phyloP scores from a whole-genome alignment of 1,140 invertebrate genomes.

The Brachionus angularis region DNA sequence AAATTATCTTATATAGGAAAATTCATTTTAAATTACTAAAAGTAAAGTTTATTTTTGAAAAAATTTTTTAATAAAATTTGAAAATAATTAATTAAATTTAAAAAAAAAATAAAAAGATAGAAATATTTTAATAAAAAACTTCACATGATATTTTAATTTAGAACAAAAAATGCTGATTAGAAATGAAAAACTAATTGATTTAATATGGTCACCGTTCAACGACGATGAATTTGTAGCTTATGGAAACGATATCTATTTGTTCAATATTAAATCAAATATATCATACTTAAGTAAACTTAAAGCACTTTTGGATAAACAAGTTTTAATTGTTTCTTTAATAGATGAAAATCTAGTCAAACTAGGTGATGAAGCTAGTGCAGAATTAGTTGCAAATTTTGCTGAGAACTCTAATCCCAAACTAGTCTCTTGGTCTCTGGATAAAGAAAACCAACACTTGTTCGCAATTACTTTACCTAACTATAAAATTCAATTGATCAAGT shows the following conservation, averaged over 20 bases:
- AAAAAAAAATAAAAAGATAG: too few species aligned
- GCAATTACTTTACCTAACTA: slow-evolving; percentile 17
- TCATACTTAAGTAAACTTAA: not conserved
- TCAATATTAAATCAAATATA: not conserved
- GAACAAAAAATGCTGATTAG: not conserved
- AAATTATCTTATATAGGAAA: too few species aligned
- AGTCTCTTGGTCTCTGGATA: slow-evolving; percentile 22
- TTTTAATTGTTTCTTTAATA: too few species aligned
- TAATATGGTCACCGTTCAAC: slow-evolving; percentile 22
- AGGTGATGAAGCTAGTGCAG: not conserved
- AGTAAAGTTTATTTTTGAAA: too few species aligned
- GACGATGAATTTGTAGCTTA: slow-evolving; percentile 32
- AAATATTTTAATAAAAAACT: too few species aligned
- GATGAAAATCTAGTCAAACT: slow-evolving; percentile 4
- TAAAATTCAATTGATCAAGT: slow-evolving; percentile 38
- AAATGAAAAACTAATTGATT: slow-evolving; percentile 20
- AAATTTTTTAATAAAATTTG: too few species aligned
- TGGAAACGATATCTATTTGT: slow-evolving; percentile 15
- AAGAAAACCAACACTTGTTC: slow-evolving; percentile 11
- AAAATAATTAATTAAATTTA: too few species aligned
- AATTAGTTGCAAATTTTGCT: slow-evolving; percentile 14
- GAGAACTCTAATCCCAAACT: slow-evolving; percentile 29
- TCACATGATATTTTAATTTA: too few species aligned
- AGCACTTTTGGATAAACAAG: too few species aligned
- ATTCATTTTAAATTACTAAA: too few species aligned